Percentiles rank a stretch among this genome's conserved stretches.
Conservation (phyloP, 2,888 invertebrate genomes). For the Macrophya annulata region DNA sequence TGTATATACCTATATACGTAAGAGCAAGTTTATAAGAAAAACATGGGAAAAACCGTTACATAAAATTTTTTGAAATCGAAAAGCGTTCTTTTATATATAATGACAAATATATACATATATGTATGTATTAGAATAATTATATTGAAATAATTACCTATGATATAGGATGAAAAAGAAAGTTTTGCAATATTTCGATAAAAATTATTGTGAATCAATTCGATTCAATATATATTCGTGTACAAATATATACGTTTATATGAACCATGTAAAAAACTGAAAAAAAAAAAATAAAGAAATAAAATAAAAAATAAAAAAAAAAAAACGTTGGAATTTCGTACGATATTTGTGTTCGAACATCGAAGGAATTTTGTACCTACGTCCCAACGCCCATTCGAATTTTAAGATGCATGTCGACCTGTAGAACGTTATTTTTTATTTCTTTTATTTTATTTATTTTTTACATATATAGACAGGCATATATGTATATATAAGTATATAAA, state of each 20-base stretch:
- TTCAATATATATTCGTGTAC: not conserved
- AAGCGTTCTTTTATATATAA: no score
- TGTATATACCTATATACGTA: no score
- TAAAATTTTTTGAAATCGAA: no score
- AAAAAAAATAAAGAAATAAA: not conserved
- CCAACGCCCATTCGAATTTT: not conserved
- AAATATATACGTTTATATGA: not conserved
- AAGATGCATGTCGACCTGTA: not conserved
- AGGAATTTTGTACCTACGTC: slow-evolving; percentile 13
- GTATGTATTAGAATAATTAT: no score
- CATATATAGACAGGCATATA: not conserved
- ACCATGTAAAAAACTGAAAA: no score
- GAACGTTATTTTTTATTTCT: not conserved
- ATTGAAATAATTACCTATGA: no score
- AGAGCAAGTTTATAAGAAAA: no score
- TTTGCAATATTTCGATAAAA: no score
- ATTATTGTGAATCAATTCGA: not conserved
- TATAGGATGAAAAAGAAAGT: no score
- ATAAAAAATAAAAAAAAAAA: not conserved
- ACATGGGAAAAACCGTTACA: no score
- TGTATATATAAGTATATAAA: not conserved
- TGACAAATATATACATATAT: no score
- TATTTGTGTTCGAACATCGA: not conserved
- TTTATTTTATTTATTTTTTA: not conserved
- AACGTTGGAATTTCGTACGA: slow-evolving; percentile 26